Evolutionary conservation across 2,113 vertebrate species (phyloP).

Genomic region (Butorides virescens): DNA sequence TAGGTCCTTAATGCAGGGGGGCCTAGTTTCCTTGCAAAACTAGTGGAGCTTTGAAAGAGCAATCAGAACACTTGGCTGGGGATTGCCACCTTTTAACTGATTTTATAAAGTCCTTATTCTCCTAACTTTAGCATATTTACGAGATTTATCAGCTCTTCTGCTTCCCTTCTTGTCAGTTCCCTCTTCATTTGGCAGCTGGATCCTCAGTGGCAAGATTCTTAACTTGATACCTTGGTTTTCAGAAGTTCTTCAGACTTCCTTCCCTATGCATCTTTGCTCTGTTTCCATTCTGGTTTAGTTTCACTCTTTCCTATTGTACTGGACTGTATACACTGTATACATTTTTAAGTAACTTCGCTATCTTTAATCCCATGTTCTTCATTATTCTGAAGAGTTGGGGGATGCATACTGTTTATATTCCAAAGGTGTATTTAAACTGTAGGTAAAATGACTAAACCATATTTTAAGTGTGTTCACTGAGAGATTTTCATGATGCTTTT

Average conservation of each 20-base stretch:
- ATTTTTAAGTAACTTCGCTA: neutral
- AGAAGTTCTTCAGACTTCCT: neutral
- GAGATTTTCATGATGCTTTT: neutral
- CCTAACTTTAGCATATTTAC: neutral
- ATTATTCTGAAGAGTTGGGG: neutral
- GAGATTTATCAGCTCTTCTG: neutral
- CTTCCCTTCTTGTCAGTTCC: neutral
- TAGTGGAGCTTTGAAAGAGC: neutral
- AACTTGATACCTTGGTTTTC: neutral
- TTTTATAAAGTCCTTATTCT: fast-evolving
- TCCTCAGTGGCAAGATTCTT: neutral
- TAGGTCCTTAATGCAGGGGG: neutral
- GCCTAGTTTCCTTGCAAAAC: neutral
- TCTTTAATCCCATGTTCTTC: neutral
- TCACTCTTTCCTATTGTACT: neutral
- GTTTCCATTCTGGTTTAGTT: neutral
- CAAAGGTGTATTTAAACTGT: neutral
- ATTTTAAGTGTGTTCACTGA: neutral
- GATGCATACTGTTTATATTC: neutral
- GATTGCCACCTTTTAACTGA: neutral
- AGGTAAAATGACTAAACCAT: neutral
- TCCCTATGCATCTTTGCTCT: neutral
- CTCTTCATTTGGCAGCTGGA: neutral
- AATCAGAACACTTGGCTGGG: neutral
- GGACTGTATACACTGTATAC: neutral